Base-by-base conservation (phyloP, 2,888 invertebrate species). In the Ophion costatus region DNA sequence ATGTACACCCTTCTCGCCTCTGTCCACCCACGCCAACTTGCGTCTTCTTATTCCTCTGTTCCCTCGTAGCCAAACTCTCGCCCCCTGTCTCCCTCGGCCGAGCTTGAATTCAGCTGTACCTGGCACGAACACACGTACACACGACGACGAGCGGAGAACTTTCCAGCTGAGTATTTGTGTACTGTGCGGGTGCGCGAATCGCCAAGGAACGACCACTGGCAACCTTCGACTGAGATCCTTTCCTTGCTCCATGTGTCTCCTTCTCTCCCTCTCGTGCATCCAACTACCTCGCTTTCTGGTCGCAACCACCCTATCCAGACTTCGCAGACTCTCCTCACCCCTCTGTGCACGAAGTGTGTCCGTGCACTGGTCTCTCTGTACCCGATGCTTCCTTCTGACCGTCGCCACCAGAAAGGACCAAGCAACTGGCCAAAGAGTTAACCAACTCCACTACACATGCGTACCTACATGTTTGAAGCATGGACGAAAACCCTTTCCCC, bases 401-500 rank as follows among this genome's bases (percentile, higher is more conserved):
- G 67, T 81, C 71, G 69, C 71, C 64, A 80, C 61, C 71, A 77
- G 67, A 71, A 73, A 83, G 82, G 78, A 80, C 83, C 88, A 83
- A 88, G 66, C 86, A 86, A 71, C 84, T 83, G 84, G 83, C 89
- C 89, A 89, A 89, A 89, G 89, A 89, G 89, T 89, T 90, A 89
- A 89, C 88, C 86, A 88, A 84, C 82, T 84, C 89, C 88, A 89
- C 87, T 87, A 88, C 87, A 86, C 85, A 87, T 80, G 88, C 84
- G 88, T 85, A 80, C 85, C 88, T 89, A 89, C 90, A 91, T 90
- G 90, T 91, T 91, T 90, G 88, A 86, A 88, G 87, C 89, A 88
- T 88, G 88, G 88, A 88, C 87, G 87, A 77, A 56, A 10, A 38
- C 63, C 59, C 56, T 51, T 61, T 51, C 61, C 51, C 76, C 38